Percentiles rank a stretch among this genome's conserved stretches.
Conservation (phyloP, 2,113 vertebrate genomes). For the Callorhinus ursinus region DNA sequence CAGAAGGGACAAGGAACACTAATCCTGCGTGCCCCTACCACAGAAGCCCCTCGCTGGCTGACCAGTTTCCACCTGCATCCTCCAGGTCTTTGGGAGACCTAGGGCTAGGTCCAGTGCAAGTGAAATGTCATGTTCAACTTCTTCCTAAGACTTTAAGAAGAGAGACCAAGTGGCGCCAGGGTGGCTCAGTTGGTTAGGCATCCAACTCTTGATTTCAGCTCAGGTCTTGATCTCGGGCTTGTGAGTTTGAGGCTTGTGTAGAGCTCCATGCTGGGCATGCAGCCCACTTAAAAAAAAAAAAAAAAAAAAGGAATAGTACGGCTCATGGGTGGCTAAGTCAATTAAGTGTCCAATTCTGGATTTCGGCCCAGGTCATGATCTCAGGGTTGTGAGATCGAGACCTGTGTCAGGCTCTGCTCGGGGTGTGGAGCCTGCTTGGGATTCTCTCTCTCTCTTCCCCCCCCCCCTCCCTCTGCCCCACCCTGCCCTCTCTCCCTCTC, state of each 20-base stretch:
- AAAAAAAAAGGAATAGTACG: background rate
- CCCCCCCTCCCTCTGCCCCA: too few species aligned
- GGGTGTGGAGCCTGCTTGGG: background rate
- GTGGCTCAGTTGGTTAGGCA: background rate
- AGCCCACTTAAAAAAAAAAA: background rate
- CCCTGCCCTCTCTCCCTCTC: too few species aligned
- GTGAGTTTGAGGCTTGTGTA: background rate
- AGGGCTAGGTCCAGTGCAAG: background rate
- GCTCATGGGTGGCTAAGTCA: background rate
- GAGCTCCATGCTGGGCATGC: background rate
- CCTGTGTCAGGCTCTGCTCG: background rate
- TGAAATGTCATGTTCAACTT: background rate
- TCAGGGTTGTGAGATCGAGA: too few species aligned
- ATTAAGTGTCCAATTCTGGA: background rate
- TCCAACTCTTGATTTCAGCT: background rate
- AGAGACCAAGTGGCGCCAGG: background rate
- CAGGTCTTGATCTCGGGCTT: background rate
- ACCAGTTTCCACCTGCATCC: background rate
- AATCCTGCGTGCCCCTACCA: background rate
- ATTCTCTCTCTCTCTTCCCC: background rate
- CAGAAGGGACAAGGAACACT: background rate
- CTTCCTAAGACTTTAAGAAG: background rate
- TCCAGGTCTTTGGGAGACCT: background rate
- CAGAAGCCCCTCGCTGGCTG: background rate
- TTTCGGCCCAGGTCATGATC: too few species aligned